phyloP scores from a whole-genome alignment of 2,888 invertebrate genomes.

The Poecilus cupreus region DNA sequence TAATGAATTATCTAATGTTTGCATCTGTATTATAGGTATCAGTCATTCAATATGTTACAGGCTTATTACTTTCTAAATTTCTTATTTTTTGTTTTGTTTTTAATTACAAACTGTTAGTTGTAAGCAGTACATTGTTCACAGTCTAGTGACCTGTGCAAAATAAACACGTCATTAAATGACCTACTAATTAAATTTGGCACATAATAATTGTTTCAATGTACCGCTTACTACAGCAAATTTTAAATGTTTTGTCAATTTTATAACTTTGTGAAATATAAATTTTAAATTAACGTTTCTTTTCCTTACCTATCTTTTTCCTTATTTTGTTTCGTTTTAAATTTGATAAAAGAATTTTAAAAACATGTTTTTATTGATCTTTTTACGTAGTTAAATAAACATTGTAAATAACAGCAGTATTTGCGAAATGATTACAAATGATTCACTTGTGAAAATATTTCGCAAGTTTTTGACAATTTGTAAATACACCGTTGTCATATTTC shows the following conservation, averaged over 20 bases:
- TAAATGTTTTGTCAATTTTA: no score
- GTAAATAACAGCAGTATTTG: neutral
- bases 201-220: neutral
- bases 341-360: neutral
- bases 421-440: neutral
- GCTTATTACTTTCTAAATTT: conserved; percentile 30
- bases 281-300: neutral
- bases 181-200: conserved; percentile 27
- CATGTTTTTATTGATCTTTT: neutral
- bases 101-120: neutral
- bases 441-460: neutral
- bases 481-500: neutral
- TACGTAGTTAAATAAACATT: neutral
- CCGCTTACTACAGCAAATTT: neutral
- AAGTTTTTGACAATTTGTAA: neutral
- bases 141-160: conserved; percentile 16
- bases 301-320: neutral
- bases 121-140: neutral
- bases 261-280: no score
- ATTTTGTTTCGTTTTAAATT: neutral
- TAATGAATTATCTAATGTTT: conserved; percentile 32
- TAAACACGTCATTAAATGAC: neutral
- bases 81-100: conserved; percentile 2
- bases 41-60: conserved; percentile 9
- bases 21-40: conserved; percentile 22